phyloP scores from a whole-genome alignment of 1,140 invertebrate genomes.

The Halesus radiatus region DNA sequence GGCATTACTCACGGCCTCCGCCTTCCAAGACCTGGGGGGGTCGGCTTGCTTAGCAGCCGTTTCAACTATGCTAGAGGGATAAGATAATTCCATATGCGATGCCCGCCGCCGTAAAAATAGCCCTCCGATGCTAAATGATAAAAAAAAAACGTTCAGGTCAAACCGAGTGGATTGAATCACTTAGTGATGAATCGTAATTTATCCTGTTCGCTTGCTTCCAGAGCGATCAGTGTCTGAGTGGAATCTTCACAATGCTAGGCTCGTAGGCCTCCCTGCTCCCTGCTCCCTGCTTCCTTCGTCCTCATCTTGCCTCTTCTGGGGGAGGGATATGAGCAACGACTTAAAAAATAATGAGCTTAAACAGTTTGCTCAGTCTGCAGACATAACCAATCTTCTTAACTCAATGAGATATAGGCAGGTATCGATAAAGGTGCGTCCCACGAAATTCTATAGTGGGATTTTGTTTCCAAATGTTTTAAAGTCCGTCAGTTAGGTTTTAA shows the following conservation, averaged over 20 bases:
- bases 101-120: conserved; percentile 24
- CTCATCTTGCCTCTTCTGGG: not conserved
- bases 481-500: too few relatives aligned
- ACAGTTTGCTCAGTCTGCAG: not conserved
- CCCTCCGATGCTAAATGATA: conserved; percentile 25
- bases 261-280: not conserved
- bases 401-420: too few relatives aligned
- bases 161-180: conserved; percentile 25
- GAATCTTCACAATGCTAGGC: conserved; percentile 24
- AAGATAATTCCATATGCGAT: conserved; percentile 29
- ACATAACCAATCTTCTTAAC: too few relatives aligned
- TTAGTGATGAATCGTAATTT: conserved; percentile 31
- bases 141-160: conserved; percentile 22
- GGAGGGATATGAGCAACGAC: not conserved
- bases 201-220: not conserved
- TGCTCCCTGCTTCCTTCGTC: not conserved
- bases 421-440: too few relatives aligned
- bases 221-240: conserved; percentile 1
- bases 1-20: conserved; percentile 26
- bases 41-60: not conserved
- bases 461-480: too few relatives aligned
- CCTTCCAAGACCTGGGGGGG: not conserved
- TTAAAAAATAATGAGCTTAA: conserved; percentile 7
- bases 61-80: conserved; percentile 10
- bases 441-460: too few relatives aligned